Evolutionary conservation across 2,797 vertebrate genomes (phyloP), one percentile per base, ranked within the genome.

Genomic region (Alfaro cultratus): DNA sequence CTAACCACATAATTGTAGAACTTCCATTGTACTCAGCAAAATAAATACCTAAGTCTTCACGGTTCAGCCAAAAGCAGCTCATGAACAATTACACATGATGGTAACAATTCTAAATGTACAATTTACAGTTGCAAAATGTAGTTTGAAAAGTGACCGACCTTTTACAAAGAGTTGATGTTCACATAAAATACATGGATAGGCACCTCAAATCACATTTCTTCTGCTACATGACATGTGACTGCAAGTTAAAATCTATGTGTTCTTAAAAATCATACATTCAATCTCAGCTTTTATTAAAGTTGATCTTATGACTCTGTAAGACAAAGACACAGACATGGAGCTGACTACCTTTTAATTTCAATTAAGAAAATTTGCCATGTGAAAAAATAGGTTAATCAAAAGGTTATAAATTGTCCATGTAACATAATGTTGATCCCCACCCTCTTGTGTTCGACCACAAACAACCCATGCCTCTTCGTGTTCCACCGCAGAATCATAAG

Each of bases 371-470:
- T 78, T 78, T 83, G 31, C 77, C 76, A 64, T 57, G 78, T 45
- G 80, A 78, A 80, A 67, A 15, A 68, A 41, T 10, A 36, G 34
- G 36, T 41, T 11, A 23, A 68, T 68, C 3, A 39, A 15, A 55
- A 73, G 49, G 77, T 76, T 80, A 83, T 47, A 89, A 84, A 76
- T 47, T 34, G 74, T 81, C 72, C 39, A 31, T 75, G 55, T 3
- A 78, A 76, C 73, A 73, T 74, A 43, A 79, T 78, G 75, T 87
- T 84, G 80, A 91, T 85, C 90, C 92, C 89, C 78, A 82, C 87
- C 88, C 88, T 85, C 88, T 81, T 77, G 81, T 64, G 81, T 87
- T 85, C 83, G 88, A 89, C 91, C 88, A 77, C 87, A 88, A 83
- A 80, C 72, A 88, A 85, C 85, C 86, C 51, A 90, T 77, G 78